Base-by-base conservation (phyloP, 2,113 vertebrate genomes). In the Rhinopomastus cyanomelas region DNA sequence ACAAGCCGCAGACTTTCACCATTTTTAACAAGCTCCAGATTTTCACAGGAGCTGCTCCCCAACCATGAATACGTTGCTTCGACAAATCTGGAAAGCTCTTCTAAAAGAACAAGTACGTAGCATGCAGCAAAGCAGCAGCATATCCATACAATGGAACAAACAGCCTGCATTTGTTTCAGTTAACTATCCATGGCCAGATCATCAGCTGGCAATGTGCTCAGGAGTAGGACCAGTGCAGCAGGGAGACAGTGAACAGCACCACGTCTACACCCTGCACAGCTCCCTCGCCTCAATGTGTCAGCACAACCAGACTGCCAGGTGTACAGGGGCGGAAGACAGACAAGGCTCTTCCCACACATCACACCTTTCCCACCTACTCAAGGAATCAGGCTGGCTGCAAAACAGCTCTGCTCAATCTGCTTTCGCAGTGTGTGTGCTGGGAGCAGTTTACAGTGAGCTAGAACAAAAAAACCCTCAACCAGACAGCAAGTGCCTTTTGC, bases 261-360 rank as follows among this genome's bases (percentile, higher is more conserved):
- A 20, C 48, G 72, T 71, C 89, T 87, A 67, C 1, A 26, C 68
- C 56, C 55, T 9, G 72, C 34, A 8, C 25, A 42, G 86, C 73
- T 56, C 2, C 30, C 16, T 2, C 0, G 5, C 65, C 53, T 83
- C 56, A 29, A n/a, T 4, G 62, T 85, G 72, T 36, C 73, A 64
- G 49, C 22, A 36, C 66, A 64, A 77, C 53, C 10, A 92, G 87
- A 83, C 93, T 74, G 76, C 68, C 87, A 91, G 86, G 87, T 94
- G 85, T 46, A 72, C 0, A 36, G 57, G 83, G 81, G 85, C 14
- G 85, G 80, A 81, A 94, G 88, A 53, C 0, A 91, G 83, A 91
- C 89, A 81, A 67, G 90, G 69, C 73, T 86, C 85, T 68, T 91
- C 87, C 87, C 80, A 91, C 89, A 17, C 78, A 84, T 57, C 74